These are phyloP conservation scores for Rhabdophis nuchalis DNA, from an alignment of 2,797 vertebrate species.

Conservation along the genomic window DNA sequence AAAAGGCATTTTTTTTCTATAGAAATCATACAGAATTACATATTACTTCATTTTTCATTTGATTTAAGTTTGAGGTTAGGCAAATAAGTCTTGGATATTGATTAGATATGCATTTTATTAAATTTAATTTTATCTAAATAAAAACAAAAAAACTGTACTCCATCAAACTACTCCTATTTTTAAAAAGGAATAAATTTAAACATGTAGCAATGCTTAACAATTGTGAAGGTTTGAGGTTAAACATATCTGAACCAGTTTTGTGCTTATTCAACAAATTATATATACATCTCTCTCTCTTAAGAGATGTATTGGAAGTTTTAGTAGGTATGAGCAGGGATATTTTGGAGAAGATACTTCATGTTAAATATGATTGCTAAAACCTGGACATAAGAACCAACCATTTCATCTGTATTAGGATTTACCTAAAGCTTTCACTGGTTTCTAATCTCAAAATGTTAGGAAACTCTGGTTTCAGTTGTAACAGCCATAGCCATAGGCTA, in stretches of 20 bases:
- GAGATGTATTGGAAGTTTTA: background rate
- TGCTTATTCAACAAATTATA: background rate
- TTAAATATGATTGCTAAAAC: background rate
- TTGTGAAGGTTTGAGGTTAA: background rate
- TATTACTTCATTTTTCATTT: background rate
- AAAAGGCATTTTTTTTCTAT: background rate
- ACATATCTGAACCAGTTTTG: background rate
- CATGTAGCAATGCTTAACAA: background rate
- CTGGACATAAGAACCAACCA: background rate
- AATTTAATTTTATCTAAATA: background rate
- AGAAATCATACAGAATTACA: background rate
- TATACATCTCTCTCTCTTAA: background rate
- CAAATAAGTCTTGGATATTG: background rate
- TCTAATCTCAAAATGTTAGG: background rate
- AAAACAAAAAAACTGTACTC: background rate
- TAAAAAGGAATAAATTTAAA: background rate
- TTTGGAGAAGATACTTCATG: background rate
- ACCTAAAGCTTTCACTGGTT: background rate
- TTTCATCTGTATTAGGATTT: background rate
- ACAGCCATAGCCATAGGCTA: background rate
- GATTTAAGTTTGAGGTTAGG: background rate
- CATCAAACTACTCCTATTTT: background rate
- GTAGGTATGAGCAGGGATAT: background rate
- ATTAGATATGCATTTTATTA: background rate
- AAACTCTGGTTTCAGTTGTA: background rate